These are phyloP conservation scores for Tachystola acroxantha DNA, from an alignment of 2,888 invertebrate species.

Conservation along the genomic window DNA sequence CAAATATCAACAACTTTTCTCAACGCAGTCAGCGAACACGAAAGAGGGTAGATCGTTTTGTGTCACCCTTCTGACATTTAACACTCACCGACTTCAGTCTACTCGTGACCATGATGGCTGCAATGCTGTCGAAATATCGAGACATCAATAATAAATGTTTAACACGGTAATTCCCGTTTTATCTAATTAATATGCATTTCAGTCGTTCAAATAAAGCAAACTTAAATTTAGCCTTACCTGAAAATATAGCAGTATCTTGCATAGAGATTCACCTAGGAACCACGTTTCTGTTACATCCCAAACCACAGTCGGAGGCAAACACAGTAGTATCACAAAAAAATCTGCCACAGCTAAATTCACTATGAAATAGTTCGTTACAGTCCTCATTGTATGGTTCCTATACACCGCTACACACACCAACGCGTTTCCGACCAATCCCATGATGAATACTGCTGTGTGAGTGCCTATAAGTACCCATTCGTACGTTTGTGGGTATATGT, in stretches of 20 bases:
- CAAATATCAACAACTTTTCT: too few species aligned
- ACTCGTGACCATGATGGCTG: too few species aligned
- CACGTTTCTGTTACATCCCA: constrained; percentile 97
- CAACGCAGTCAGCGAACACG: too few species aligned
- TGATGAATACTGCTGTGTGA: constrained; percentile 86
- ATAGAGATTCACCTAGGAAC: constrained; percentile 90
- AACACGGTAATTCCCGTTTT: too few species aligned
- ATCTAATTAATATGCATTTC: too few species aligned
- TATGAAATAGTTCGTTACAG: constrained; percentile 95
- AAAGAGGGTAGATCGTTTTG: too few species aligned
- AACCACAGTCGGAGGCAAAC: constrained; percentile 91
- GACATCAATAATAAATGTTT: too few species aligned
- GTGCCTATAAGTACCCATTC: constrained; percentile 88
- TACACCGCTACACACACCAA: constrained; percentile 93
- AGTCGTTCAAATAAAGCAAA: too few species aligned
- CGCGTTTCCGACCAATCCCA: constrained; percentile 91
- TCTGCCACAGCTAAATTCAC: constrained; percentile 93
- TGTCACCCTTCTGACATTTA: too few species aligned
- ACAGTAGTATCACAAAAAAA: constrained; percentile 92
- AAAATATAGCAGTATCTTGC: constrained; percentile 91
- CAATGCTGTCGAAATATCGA: too few species aligned
- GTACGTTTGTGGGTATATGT: constrained; percentile 83
- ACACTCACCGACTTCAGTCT: too few species aligned
- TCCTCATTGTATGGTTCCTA: constrained; percentile 91
- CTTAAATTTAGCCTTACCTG: too few species aligned